Conservation (phyloP, 2,113 vertebrate species). For the Python bivittatus region DNA sequence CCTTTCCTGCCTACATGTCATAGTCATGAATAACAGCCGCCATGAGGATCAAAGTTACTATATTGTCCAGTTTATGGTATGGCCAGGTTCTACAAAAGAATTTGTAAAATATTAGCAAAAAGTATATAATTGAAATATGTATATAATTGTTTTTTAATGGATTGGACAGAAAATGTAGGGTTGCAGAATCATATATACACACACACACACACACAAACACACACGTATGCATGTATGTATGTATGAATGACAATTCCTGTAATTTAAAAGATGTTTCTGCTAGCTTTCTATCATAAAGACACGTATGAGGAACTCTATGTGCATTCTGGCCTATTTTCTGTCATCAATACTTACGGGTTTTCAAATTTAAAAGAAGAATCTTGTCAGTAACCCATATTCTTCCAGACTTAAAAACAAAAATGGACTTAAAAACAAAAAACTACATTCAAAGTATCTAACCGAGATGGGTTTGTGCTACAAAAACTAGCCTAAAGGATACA, state of each 20-base stretch:
- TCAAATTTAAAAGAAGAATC: background rate
- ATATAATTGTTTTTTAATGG: background rate
- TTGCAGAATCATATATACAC: background rate
- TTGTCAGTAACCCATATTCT: background rate
- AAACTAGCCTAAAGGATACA: background rate
- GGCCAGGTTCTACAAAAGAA: background rate
- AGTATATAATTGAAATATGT: background rate
- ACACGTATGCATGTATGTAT: background rate
- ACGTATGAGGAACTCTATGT: background rate
- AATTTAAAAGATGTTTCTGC: background rate
- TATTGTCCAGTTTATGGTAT: background rate
- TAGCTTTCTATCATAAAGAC: background rate
- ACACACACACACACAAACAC: background rate
- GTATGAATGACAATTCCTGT: background rate
- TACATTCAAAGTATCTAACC: background rate
- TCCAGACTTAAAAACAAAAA: background rate
- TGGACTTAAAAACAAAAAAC: background rate
- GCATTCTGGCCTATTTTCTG: background rate
- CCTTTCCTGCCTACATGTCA: background rate
- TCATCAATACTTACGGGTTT: background rate
- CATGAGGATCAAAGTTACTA: background rate
- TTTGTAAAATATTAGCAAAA: background rate
- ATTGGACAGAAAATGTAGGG: background rate
- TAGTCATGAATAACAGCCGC: background rate
- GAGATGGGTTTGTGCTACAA: background rate